Evolutionary conservation across 2,797 vertebrate species (phyloP).

Genomic region (Steatocranus sp.): DNA sequence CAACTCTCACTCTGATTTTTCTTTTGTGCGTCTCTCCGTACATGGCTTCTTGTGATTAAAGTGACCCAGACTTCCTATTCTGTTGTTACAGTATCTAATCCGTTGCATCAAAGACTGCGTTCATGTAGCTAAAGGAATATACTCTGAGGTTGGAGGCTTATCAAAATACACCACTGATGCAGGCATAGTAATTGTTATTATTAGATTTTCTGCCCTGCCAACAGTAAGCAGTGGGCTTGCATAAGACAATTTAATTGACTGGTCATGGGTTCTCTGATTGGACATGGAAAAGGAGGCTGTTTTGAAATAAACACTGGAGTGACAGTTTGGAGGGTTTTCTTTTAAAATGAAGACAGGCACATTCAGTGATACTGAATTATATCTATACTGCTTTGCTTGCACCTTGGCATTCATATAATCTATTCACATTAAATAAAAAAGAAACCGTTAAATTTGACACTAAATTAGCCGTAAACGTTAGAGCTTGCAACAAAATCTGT

Average conservation of each 20-base stretch:
- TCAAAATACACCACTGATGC: constrained; percentile 18
- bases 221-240: constrained; percentile 26
- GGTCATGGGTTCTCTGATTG: constrained; percentile 21
- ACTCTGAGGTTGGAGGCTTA: constrained; percentile 6
- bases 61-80: neutral
- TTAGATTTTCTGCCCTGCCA: constrained; percentile 39
- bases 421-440: neutral
- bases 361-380: neutral
- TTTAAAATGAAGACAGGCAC: neutral
- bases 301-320: constrained; percentile 7
- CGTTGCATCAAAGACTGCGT: neutral
- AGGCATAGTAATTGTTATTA: constrained; percentile 34
- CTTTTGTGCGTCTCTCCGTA: neutral
- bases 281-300: constrained; percentile 12
- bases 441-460: neutral
- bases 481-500: neutral
- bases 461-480: neutral
- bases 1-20: neutral
- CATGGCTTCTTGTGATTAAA: neutral
- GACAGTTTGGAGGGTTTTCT: neutral
- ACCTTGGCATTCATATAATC: neutral
- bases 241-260: constrained; percentile 42
- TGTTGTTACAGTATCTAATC: neutral
- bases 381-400: neutral
- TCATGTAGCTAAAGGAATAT: neutral